Evolutionary conservation across 2,113 vertebrate genomes (phyloP), one percentile per base, ranked within the genome.

Genomic region (Larimichthys polyactis): DNA sequence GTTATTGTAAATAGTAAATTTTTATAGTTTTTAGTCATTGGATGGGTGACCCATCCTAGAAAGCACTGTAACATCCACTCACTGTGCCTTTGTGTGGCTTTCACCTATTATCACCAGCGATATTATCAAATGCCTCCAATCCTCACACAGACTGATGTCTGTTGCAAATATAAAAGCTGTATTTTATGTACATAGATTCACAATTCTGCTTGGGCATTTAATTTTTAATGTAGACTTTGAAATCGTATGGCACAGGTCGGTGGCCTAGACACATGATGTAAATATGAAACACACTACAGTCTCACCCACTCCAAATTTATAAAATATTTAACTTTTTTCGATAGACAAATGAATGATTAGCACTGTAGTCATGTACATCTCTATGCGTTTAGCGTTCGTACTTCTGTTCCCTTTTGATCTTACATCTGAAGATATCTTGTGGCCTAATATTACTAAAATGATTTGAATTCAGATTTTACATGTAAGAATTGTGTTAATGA

Each of bases 201-300:
- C 58, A 69, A 6, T 70, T 60, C 29, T 59, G n/a, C 54, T 20
- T n/a, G 81, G 84, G 76, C 88, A 90, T 92, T 90, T 84, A 1
- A 62, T 40, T 75, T 77, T 67, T 57, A 58, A 75, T 58, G 12
- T 22, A 11, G 32, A 16, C 65, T 74, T 49, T 72, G 1, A 72
- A 57, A 66, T 78, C 32, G 6, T 19, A 36, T 24, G 62, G 44
- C 44, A 29, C 69, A 64, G 52, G 46, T 70, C 19, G 55, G 19
- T 73, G 54, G 48, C 60, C 59, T 46, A 64, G 82, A 80, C 12
- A 68, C 12, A 60, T 75, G 72, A 64, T 88, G 83, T 88, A 85
- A 87, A 87, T 90, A 83, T 68, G 29, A 77, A 79, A 86, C 63
- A 49, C 27, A 77, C 48, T 64, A 81, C 55, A 74, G 72, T 11